These are phyloP conservation scores for Junonia oenone DNA, from an alignment of 2,888 invertebrate species.

Conservation along the genomic window DNA sequence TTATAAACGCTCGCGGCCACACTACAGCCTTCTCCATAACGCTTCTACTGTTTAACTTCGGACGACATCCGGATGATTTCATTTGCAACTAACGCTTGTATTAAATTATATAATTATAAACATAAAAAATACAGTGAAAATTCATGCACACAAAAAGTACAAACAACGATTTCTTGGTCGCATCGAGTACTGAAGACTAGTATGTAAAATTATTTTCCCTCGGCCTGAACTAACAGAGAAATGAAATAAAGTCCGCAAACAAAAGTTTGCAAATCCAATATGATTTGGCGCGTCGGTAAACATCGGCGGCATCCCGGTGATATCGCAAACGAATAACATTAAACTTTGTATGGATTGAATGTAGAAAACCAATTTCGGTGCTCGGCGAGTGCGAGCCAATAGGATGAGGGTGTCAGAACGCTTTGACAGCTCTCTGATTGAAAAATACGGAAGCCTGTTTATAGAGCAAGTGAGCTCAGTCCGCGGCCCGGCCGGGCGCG, in stretches of 20 bases:
- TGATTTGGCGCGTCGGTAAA: conserved; percentile 78
- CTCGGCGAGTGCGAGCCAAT: conserved; percentile 79
- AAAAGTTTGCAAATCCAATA: conserved; percentile 80
- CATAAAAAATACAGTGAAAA: neutral
- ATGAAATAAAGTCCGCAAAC: conserved; percentile 79
- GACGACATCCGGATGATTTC: conserved; percentile 60
- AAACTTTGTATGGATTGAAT: conserved; percentile 81
- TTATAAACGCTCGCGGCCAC: conserved; percentile 74
- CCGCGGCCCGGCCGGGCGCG: conserved; percentile 32
- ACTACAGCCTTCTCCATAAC: conserved; percentile 48
- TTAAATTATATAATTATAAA: neutral
- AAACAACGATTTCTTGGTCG: conserved; percentile 9
- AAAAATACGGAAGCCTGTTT: conserved; percentile 82
- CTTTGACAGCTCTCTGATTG: conserved; percentile 83
- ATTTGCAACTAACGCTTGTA: conserved; percentile 52
- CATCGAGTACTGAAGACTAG: conserved; percentile 7
- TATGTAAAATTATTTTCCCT: conserved; percentile 67
- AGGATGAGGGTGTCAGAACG: conserved; percentile 81
- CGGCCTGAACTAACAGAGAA: conserved; percentile 74
- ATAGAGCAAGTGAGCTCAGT: conserved; percentile 68
- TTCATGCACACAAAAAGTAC: neutral
- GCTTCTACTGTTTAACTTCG: conserved; percentile 44
- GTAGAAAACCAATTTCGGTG: conserved; percentile 81
- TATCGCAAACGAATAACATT: conserved; percentile 80
- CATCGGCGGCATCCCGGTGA: conserved; percentile 79